Evolutionary conservation across 2,797 vertebrate species (phyloP).

Genomic region (Trachurus trachurus): DNA sequence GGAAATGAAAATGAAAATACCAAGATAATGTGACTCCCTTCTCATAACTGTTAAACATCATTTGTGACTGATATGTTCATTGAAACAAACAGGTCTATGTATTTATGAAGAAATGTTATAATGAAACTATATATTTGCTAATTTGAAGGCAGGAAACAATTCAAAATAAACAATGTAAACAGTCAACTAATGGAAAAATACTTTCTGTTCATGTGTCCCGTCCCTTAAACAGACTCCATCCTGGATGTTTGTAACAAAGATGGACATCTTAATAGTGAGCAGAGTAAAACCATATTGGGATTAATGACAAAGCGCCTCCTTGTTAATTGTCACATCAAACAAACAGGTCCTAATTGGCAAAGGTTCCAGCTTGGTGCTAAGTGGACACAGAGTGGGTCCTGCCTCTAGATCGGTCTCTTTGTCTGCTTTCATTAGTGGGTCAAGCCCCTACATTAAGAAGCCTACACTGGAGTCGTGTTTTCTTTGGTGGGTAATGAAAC

Average conservation of each 20-base stretch:
- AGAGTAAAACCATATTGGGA: conserved; percentile 65
- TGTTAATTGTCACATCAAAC: conserved; percentile 86
- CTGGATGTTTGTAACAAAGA: conserved; percentile 49
- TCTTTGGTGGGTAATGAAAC: conserved; percentile 80
- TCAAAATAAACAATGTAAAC: conserved; percentile 6
- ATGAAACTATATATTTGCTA: background rate
- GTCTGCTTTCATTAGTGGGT: conserved; percentile 83
- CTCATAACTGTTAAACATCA: conserved; percentile 21
- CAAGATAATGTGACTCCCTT: background rate
- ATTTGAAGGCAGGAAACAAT: conserved; percentile 11
- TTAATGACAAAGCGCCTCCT: conserved; percentile 71
- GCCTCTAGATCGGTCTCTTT: conserved; percentile 81
- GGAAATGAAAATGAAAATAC: conserved; percentile 22
- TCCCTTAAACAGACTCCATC: background rate
- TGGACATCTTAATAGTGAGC: conserved; percentile 46
- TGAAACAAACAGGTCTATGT: background rate
- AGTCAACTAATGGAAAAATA: background rate
- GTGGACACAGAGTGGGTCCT: conserved; percentile 78
- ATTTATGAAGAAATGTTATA: background rate
- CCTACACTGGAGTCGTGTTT: conserved; percentile 76
- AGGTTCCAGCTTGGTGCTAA: conserved; percentile 79
- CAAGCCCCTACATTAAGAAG: conserved; percentile 81
- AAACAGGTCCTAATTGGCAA: conserved; percentile 85
- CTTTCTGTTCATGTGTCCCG: background rate
- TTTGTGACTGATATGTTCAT: conserved; percentile 15